Base-by-base conservation (phyloP, 2,113 vertebrate genomes). In the Sitta europaea region DNA sequence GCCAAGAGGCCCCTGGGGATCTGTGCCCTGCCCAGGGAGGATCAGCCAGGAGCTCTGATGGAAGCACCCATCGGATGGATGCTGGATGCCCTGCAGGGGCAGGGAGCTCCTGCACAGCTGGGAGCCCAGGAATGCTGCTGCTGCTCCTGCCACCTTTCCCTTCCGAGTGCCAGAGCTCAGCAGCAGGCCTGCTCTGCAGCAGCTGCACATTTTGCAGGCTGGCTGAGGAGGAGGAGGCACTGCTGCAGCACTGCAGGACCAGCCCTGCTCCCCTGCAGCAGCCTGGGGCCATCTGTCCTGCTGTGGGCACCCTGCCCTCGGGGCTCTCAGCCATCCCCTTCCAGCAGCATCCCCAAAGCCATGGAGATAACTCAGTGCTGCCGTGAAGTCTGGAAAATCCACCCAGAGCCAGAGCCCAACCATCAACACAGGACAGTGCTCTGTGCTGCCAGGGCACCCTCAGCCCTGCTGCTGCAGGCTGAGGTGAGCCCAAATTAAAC, bases 31-130 rank as follows among this genome's bases (percentile, higher is more conserved):
- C n/a, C n/a, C n/a, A n/a, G n/a, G n/a, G n/a, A n/a, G n/a, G n/a
- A n/a, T n/a, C n/a, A n/a, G n/a, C n/a, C n/a, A n/a, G n/a, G n/a
- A n/a, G n/a, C n/a, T n/a, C n/a, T n/a, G n/a, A n/a, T n/a, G n/a
- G n/a, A n/a, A n/a, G n/a, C n/a, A n/a, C n/a, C n/a, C n/a, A n/a
- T n/a, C n/a, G n/a, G n/a, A n/a, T n/a, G n/a, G n/a, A n/a, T n/a
- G n/a, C n/a, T n/a, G n/a, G n/a, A n/a, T n/a, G n/a, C n/a, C n/a
- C n/a, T n/a, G n/a, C n/a, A n/a, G n/a, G n/a, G n/a, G n/a, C n/a
- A n/a, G n/a, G 50, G 36, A 45, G 14, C 3, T 0, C 1, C 1
- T 0, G 9, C 11, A 43, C 2, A 31, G 40, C 33, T 4, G 15
- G 5, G 9, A 15, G 3, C 62, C 42, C 8, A 6, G 11, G 11